Percentiles rank a stretch among this genome's conserved stretches.
phyloP scores from a whole-genome alignment of 2,113 vertebrate genomes.

The Oxyura jamaicensis region DNA sequence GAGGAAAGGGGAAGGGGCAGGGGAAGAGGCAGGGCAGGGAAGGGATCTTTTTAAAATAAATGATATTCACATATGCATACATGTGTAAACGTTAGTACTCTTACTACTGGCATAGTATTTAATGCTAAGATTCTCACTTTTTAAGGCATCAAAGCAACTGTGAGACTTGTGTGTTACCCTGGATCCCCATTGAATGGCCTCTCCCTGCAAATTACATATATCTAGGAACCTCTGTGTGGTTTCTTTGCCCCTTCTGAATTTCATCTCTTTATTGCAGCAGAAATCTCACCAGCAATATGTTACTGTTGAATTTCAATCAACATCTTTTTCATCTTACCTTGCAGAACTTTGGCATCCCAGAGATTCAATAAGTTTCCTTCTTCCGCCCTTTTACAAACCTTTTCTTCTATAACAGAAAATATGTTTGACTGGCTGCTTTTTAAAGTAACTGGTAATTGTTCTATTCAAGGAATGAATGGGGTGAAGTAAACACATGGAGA shows the following conservation, averaged over 20 bases:
- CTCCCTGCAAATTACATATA: background rate
- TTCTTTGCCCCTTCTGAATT: background rate
- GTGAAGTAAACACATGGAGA: rapidly evolving
- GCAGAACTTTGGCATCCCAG: background rate
- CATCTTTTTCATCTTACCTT: background rate
- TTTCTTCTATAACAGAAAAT: background rate
- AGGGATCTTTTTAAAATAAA: background rate
- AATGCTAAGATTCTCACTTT: background rate
- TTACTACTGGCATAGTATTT: background rate
- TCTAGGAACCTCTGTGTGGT: background rate
- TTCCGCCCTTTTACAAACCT: background rate
- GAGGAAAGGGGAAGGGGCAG: too few relatives aligned
- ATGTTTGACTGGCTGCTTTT: background rate
- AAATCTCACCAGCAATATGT: background rate
- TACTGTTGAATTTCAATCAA: background rate
- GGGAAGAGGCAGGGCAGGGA: too few relatives aligned
- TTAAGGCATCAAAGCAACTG: background rate
- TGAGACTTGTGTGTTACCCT: background rate
- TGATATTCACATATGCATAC: background rate
- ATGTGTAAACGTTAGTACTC: background rate
- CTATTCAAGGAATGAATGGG: background rate
- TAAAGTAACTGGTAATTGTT: background rate
- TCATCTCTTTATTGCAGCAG: background rate
- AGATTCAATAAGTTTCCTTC: background rate
- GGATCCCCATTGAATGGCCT: background rate